A percentile compares a stretch with the other conserved stretches of the same genome.
These are phyloP conservation scores for Synergus laeviventris DNA, from an alignment of 2,888 invertebrate species.

Conservation along the genomic window DNA sequence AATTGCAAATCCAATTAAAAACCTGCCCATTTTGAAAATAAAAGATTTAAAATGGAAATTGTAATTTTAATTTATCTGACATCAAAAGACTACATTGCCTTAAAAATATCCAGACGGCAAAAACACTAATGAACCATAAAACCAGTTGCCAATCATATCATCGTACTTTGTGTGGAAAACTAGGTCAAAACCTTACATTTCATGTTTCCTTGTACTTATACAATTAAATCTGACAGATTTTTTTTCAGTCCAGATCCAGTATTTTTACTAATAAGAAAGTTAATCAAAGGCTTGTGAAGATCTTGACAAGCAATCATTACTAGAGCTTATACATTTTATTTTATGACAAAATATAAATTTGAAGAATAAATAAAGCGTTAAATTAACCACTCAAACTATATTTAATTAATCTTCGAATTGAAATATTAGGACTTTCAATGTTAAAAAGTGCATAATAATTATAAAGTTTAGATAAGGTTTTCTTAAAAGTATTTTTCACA, in stretches of 20 bases:
- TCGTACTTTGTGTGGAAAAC: not conserved
- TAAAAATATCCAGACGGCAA: not conserved
- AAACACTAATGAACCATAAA: conserved; percentile 1
- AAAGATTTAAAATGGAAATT: too few species aligned
- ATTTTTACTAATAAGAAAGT: not conserved
- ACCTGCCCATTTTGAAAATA: too few species aligned
- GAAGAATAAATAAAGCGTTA: too few species aligned
- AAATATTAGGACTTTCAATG: not conserved
- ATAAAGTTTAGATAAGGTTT: not conserved
- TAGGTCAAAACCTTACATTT: not conserved
- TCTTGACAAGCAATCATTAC: not conserved
- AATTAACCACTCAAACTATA: too few species aligned
- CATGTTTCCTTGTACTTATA: not conserved
- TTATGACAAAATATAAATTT: not conserved
- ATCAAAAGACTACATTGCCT: not conserved
- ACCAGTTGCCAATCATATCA: not conserved
- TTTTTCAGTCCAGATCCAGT: not conserved
- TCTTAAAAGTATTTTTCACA: not conserved
- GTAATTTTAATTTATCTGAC: not conserved
- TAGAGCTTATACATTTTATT: not conserved
- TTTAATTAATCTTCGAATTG: not conserved
- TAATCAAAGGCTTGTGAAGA: not conserved
- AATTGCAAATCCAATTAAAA: too few species aligned
- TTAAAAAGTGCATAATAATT: not conserved
- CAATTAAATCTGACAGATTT: not conserved